Evolutionary conservation across 2,797 vertebrate species (phyloP), one percentile per base, ranked within the genome.

Genomic region (Lacerta bilineata): DNA sequence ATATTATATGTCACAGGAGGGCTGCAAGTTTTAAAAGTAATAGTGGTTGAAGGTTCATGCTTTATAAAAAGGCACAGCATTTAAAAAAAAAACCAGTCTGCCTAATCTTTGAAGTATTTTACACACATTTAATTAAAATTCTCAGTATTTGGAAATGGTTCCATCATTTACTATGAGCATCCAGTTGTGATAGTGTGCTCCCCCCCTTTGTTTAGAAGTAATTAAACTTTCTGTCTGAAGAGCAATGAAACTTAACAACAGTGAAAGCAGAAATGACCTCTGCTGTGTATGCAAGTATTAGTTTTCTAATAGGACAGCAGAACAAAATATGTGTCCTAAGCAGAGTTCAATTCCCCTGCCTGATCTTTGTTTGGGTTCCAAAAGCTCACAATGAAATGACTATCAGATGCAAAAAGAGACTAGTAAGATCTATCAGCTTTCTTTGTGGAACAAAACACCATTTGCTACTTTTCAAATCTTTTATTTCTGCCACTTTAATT

Each of bases 401-500:
- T 41, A 64, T 41, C 64, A 79, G 79, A 86, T 71, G 64, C 13
- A 71, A 79, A n/a, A 79, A 50, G 25, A 79, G 43, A 43, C 69
- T 79, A 69, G 13, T 27, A 86, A 79, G 74, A 77, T 43, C 36
- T 41, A 8, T 76, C 18, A 15, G 64, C 23, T 68, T 86, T 86
- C 43, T 79, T 69, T 43, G 18, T 8, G 20, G 17, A 39, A 11
- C 39, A 76, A 85, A 84, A 85, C 25, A 64, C 17, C 27, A 69
- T 18, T 83, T 83, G 29, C 39, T 11, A 78, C n/a, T 4, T 29
- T 69, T 50, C 75, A 68, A 33, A 69, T 79, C 20, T 79, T 79
- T 8, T 55, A 15, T 33, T 68, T 71, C 64, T 79, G 29, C 46
- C 20, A 55, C 41, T 69, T 86, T 86, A 86, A 86, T 86, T 86